Conservation (phyloP, 1,140 invertebrate genomes). For the Drosophila micromelanica region DNA sequence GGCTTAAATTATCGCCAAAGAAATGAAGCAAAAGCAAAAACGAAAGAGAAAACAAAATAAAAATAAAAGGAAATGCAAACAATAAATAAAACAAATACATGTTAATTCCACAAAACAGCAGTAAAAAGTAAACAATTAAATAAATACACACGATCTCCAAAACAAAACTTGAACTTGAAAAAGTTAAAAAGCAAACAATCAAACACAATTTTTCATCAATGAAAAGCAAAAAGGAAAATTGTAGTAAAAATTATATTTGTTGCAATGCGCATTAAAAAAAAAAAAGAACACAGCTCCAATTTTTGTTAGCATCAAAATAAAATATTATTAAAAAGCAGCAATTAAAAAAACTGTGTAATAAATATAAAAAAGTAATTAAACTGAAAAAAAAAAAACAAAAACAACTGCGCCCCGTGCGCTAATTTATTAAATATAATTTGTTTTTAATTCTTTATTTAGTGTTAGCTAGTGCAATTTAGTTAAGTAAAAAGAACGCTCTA, state of each 20-base stretch:
- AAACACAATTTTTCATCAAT: slow-evolving; percentile 23
- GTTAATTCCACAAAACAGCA: slow-evolving; percentile 39
- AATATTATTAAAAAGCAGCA: slow-evolving; percentile 15
- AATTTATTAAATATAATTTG: slow-evolving; percentile 82
- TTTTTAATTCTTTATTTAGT: slow-evolving; percentile 84
- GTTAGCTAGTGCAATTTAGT: slow-evolving; percentile 84
- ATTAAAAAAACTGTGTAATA: slow-evolving; percentile 48
- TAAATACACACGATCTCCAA: slow-evolving; percentile 72
- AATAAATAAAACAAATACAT: slow-evolving; percentile 41
- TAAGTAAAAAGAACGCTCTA: slow-evolving; percentile 43
- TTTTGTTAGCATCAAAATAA: slow-evolving; percentile 23
- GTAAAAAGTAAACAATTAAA: slow-evolving; percentile 33
- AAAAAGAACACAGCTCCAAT: slow-evolving; percentile 15
- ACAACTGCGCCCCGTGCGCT: slow-evolving; percentile 53
- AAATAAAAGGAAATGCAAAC: slow-evolving; percentile 28
- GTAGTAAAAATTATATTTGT: slow-evolving; percentile 34
- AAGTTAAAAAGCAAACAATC: slow-evolving; percentile 48
- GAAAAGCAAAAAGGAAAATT: slow-evolving; percentile 1
- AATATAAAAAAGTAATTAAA: slow-evolving; percentile 43
- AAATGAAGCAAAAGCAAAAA: slow-evolving; percentile 54
- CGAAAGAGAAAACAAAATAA: slow-evolving; percentile 22
- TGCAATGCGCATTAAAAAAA: slow-evolving; percentile 16
- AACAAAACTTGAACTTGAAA: slow-evolving; percentile 51
- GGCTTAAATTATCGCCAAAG: slow-evolving; percentile 85
- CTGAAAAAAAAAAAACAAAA: slow-evolving; percentile 38